A percentile compares a stretch with the other conserved stretches of the same genome.
Conservation (phyloP, 2,113 vertebrate species). For the Eulacestoma nigropectus region DNA sequence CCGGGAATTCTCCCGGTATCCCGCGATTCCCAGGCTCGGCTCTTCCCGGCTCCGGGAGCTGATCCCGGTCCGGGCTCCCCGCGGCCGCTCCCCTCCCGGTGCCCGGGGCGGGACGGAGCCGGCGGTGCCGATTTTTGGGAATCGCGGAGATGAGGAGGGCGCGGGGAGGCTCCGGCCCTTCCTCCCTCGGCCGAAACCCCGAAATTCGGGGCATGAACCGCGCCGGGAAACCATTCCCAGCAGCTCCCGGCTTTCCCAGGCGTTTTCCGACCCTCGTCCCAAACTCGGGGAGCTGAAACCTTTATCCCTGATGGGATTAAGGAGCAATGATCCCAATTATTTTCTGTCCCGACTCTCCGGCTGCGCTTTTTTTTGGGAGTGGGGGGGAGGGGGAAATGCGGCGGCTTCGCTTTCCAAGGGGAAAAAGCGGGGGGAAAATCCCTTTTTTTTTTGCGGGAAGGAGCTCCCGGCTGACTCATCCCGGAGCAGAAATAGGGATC, state of each 20-base stretch:
- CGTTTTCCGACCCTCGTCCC: rapidly evolving
- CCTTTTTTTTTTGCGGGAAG: background rate
- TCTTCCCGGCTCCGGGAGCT: background rate
- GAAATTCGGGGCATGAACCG: background rate
- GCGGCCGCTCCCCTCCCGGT: background rate
- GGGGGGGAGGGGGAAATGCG: background rate
- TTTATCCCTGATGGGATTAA: rapidly evolving
- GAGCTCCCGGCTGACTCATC: background rate
- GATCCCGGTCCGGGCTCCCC: background rate
- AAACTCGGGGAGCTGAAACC: background rate
- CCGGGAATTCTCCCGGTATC: background rate
- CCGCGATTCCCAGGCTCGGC: rapidly evolving
- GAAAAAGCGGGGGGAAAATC: background rate
- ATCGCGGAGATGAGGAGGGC: too few relatives aligned
- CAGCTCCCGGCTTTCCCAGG: rapidly evolving
- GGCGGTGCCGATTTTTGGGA: background rate
- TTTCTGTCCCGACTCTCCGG: background rate
- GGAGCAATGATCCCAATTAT: rapidly evolving
- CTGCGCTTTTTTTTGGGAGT: background rate
- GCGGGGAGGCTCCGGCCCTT: background rate
- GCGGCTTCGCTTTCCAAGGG: background rate
- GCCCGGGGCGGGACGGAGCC: too few relatives aligned
- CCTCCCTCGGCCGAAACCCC: background rate
- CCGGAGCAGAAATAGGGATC: background rate
- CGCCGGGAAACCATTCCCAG: rapidly evolving